Evolutionary conservation across 1,140 invertebrate species (phyloP), one percentile per base, ranked within the genome.

Genomic region (Brachionus manjavacas): DNA sequence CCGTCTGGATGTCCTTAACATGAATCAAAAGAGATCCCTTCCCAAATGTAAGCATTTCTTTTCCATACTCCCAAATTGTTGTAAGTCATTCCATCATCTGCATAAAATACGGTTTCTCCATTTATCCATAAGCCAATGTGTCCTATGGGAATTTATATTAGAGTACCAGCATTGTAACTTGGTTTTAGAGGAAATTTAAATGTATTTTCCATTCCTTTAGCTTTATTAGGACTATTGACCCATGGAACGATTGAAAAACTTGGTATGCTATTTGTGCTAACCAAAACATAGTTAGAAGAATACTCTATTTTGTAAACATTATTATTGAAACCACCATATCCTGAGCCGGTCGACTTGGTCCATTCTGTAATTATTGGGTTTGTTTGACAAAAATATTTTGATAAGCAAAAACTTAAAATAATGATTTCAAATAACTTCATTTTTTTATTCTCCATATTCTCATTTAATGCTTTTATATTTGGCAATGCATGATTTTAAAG

Each of bases 31-130:
- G 64, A 68, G 14, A 46, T 7, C 7, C 43, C 43, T 46, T 76
- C 72, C 6, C 3, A 43, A 20, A 76, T 46, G 41, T 46, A 46
- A 14, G 72, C 72, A 46, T 76, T 28, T 46, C 72, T 20, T 43
- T 49, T 76, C 72, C 72, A 76, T 12, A 76, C 72, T 41, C 41
- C 72, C 39, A 20, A 31, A 76, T 76, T 76, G 39, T 76, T 76
- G 9, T 28, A 76, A 12, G 72, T 46, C 16, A 46, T 23, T 31
- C 72, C 72, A 49, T 76, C 72, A 46, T 49, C 41, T n/a, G 39
- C 39, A 46, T 76, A 28, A 20, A 14, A 76, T 0, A 49, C 39
- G 12, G 3, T 49, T 12, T 49, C 72, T 46, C 72, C 72, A 46
- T 76, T 76, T 25, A 76, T 76, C 39, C 39, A 76, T 11, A 76